phyloP scores from a whole-genome alignment of 1,140 invertebrate genomes.

The Calycopis cecrops region DNA sequence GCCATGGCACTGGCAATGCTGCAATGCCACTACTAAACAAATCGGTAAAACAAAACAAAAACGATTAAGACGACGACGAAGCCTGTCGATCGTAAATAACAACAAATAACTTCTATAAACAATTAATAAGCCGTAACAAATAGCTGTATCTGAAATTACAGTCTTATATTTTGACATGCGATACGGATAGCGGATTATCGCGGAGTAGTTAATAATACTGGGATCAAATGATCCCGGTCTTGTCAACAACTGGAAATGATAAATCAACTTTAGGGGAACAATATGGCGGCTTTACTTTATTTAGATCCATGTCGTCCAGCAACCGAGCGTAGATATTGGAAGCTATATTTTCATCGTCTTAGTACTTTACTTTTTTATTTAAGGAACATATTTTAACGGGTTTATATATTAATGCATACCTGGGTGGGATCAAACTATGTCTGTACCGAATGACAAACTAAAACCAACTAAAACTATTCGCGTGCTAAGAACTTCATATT shows the following conservation, averaged over 20 bases:
- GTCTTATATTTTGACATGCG: constrained; percentile 14
- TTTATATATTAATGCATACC: no score
- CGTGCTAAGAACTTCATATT: no score
- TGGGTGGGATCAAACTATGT: no score
- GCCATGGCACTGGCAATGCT: no score
- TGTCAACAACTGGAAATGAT: constrained; percentile 43
- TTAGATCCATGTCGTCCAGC: constrained; percentile 12
- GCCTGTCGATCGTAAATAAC: not conserved
- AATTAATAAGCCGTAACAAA: constrained; percentile 14
- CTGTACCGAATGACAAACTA: no score
- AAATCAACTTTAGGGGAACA: constrained; percentile 41
- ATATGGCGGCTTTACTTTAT: constrained; percentile 31
- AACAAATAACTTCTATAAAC: constrained; percentile 19
- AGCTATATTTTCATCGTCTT: not conserved
- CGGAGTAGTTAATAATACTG: constrained; percentile 32
- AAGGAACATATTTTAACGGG: no score
- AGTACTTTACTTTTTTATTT: no score
- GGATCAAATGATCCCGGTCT: constrained; percentile 35
- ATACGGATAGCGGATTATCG: constrained; percentile 24
- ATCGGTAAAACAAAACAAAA: no score
- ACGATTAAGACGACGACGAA: no score
- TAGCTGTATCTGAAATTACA: constrained; percentile 11
- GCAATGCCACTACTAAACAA: no score
- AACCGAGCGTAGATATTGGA: constrained; percentile 16
- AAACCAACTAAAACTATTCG: no score